Evolutionary conservation across 2,888 invertebrate genomes (phyloP).

Genomic region (Lasioglossum oenotherae): DNA sequence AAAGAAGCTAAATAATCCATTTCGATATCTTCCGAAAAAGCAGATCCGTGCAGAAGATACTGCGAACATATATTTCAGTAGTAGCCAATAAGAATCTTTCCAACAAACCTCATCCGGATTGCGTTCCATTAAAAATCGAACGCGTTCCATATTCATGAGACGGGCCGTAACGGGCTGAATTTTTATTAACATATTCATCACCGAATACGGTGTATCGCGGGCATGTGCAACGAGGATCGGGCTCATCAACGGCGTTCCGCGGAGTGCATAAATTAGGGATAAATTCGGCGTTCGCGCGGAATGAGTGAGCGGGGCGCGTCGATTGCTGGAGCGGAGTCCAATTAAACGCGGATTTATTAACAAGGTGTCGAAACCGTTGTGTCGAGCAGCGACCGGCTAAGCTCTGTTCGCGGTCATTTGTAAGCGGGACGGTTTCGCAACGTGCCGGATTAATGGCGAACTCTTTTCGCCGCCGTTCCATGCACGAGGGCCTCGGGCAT

Average conservation of each 20-base stretch:
- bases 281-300: not conserved
- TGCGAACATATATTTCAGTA: not conserved
- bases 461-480: constrained; percentile 10
- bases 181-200: constrained; percentile 11
- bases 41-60: not conserved
- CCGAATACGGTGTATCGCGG: not conserved
- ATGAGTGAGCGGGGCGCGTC: not conserved
- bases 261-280: constrained; percentile 5
- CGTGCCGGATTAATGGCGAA: constrained; percentile 16
- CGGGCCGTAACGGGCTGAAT: not conserved
- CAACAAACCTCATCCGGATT: not conserved
- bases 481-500: constrained; percentile 16
- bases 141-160: constrained; percentile 1
- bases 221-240: not conserved
- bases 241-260: not conserved
- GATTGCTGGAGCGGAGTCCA: not conserved
- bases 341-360: constrained; percentile 42
- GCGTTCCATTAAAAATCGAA: not conserved
- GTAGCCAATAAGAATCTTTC: not conserved
- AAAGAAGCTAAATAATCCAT: not conserved
- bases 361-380: constrained; percentile 45
- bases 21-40: not conserved
- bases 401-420: constrained; percentile 18
- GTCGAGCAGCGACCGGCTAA: constrained; percentile 9
- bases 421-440: constrained; percentile 39